Base-by-base conservation (phyloP, 2,888 invertebrate genomes). In the Cephus sareptanus region DNA sequence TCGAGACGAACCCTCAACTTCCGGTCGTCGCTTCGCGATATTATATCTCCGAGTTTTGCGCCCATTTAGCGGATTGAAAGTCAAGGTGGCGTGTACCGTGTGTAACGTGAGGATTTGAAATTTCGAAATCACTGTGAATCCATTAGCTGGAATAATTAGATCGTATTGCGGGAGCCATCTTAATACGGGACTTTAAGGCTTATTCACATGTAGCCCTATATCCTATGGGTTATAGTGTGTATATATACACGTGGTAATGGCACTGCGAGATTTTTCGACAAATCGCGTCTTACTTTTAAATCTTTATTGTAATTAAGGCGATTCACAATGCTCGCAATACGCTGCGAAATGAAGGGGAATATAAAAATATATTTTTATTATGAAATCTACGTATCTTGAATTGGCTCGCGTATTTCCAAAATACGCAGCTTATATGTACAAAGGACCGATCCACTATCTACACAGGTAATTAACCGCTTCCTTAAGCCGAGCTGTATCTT, bases 401-500 rank as follows among this genome's bases (percentile, higher is more conserved):
- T 23, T 23, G 6, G 2, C 56, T 56, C 15, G 56, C 9, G 23
- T 23, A 23, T 56, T 56, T 56, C 23, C 56, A 56, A 56, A 56
- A 56, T 56, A 56, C 56, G 23, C 23, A 56, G 1, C 56, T 56
- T 23, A 2, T 23, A 56, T 9, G 56, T 56, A 56, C 56, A 56
- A 56, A 56, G 56, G 37, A 37, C 34, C 34, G 37, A 85, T 86
- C 85, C 86, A 83, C 85, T 85, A 87, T 88, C 88, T 88, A 83
- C 56, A 23, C 85, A 83, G 87, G 87, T 89, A 89, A 89, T 89
- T 89, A 89, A 89, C 87, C 88, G 88, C 88, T 89, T 89, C 89
- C 89, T 89, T 86, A 87, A 89, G 86, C 87, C 86, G 82, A 85
- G 85, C 84, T 87, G 86, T 88, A 87, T 87, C 88, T 87, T 85